These are phyloP conservation scores for Aurelia coerulea DNA, from an alignment of 30 jellyfish, hydroid and myxozoan genomes.

Conservation along the genomic window DNA sequence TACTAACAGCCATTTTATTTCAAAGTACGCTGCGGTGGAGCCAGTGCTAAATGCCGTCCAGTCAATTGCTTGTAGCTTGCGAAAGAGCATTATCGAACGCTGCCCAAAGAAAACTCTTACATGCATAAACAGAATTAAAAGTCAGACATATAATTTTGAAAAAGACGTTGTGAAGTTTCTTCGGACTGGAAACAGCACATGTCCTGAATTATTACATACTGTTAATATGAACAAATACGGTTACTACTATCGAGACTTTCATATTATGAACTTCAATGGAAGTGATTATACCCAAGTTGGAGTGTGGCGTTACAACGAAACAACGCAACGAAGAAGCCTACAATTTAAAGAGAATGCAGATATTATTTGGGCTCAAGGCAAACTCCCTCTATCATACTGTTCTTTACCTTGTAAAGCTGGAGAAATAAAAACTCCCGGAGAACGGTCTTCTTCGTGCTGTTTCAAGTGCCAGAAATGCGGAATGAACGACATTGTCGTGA, in stretches of 20 bases:
- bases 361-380: not conserved
- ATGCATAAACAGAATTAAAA: not conserved
- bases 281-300: not conserved
- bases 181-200: not conserved
- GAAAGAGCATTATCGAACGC: slow-evolving; percentile 6
- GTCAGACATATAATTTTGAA: not conserved
- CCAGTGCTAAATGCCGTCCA: slow-evolving; percentile 55
- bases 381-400: slow-evolving; percentile 31
- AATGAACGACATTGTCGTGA: slow-evolving; percentile 12
- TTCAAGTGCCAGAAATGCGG: slow-evolving; percentile 60
- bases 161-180: too few species aligned
- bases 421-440: slow-evolving; percentile 14
- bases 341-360: not conserved
- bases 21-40: slow-evolving; percentile 21
- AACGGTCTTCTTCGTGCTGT: slow-evolving; percentile 39
- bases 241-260: not conserved
- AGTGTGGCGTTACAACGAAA: slow-evolving; percentile 7
- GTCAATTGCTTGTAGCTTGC: slow-evolving; percentile 55
- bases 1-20: not conserved
- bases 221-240: not conserved
- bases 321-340: not conserved
- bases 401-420: slow-evolving; percentile 50
- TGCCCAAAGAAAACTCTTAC: slow-evolving; percentile 7
- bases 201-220: not conserved
- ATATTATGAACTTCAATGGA: slow-evolving; percentile 13